Evolutionary conservation across 1,140 invertebrate genomes (phyloP), one percentile per base, ranked within the genome.

Genomic region (Agrypnia vestita): DNA sequence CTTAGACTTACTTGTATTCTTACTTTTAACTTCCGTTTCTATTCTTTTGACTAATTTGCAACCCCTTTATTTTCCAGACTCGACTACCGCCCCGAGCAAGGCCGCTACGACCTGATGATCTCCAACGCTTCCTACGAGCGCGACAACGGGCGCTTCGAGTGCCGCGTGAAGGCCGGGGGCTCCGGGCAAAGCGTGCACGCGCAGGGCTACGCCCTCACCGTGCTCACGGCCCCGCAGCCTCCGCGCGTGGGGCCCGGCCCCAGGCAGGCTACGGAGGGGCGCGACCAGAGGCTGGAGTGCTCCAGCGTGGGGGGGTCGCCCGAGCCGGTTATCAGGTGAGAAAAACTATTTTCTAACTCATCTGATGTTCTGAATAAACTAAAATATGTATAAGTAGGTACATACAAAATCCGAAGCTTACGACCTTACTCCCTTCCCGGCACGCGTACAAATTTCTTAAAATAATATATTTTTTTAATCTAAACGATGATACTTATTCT

Each of bases 91-190:
- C 94, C 95, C 7, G 91, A 92, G 12, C 93, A 95, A 72, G 97
- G 97, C 13, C 92, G 94, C 44, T 98, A 97, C 88, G 96, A 98
- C 88, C 90, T 98, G 83, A 91, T 94, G 84, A 97, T 98, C 82
- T 92, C 92, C 17, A 96, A 96, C 85, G 94, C 95, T 0, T 95
- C 94, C 19, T 98, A 97, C 88, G 95, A 95, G 84, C 91, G 95
- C 0, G 96, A 98, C 88, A 97, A 98, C 85, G 97, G 96, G 6
- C 92, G 94, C 80, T 98, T 97, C 89, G 96, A 97, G 89, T 98
- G 97, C 85, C 92, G 95, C 19, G 92, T 97, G 56, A 97, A 97
- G 86, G 94, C 94, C 25, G 93, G 92, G 35, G 95, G 96, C 11
- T 96, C 94, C 10, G 96, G 96, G 0, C 91, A 92, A 9, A 95